These are phyloP conservation scores for Aphidoletes aphidimyza DNA, from an alignment of 2,888 invertebrate species.

Conservation along the genomic window DNA sequence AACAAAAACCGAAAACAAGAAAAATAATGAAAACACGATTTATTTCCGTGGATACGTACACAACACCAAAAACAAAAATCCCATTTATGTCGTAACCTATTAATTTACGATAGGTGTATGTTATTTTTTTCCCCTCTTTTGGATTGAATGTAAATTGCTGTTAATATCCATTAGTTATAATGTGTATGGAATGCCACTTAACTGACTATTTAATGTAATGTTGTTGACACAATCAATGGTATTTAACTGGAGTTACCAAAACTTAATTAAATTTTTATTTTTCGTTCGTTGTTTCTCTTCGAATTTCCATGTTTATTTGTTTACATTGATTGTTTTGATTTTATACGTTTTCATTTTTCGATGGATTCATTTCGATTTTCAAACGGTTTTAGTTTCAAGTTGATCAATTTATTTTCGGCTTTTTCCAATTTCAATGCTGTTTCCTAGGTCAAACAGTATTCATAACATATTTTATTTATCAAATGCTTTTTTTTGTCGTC, in stretches of 20 bases:
- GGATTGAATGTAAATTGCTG: conserved; percentile 30
- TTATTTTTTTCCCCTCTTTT: no score
- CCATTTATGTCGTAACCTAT: background rate
- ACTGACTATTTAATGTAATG: conserved; percentile 23
- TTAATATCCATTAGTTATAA: conserved; percentile 16
- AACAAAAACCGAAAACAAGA: background rate
- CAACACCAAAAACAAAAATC: background rate
- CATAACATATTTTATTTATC: background rate
- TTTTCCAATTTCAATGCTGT: no score
- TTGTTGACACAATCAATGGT: conserved; percentile 49
- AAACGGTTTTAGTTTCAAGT: background rate
- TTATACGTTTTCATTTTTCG: background rate
- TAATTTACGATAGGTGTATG: background rate
- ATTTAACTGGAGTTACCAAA: conserved; percentile 50
- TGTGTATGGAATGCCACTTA: conserved; percentile 7
- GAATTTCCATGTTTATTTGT: background rate
- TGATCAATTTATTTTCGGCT: no score
- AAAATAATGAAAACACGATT: background rate
- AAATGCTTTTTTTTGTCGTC: background rate
- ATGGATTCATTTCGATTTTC: background rate
- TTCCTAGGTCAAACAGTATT: background rate
- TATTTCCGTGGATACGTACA: no score
- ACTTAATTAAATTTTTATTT: conserved; percentile 10
- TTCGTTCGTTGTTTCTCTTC: background rate
- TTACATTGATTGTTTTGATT: background rate